Evolutionary conservation across 1,140 invertebrate species (phyloP), one percentile per base, ranked within the genome.

Genomic region (Drosophila ficusphila): DNA sequence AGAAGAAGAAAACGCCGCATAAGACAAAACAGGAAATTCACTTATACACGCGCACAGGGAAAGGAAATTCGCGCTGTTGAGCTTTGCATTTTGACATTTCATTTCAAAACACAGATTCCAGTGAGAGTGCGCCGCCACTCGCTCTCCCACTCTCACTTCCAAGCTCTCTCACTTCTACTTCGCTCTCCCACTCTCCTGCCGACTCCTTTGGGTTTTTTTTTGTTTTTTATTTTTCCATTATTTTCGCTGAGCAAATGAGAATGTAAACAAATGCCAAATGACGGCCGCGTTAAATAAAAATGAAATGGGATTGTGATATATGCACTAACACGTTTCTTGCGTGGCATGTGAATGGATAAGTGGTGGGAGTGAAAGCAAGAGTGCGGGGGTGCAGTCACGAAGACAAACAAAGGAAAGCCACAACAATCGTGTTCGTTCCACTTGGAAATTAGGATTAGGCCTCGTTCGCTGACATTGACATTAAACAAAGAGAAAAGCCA

Each of bases 101-200:
- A 74, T 86, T 86, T 86, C 82, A 86, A 86, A 86, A 86, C 82
- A 86, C 74, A 75, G 72, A 77, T 81, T 85, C 81, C 81, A 79
- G 68, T 72, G 68, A 73, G 57, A 74, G 68, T 49, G 34, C 39
- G n/a, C 18, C 39, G n/a, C 18, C 33, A 0, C 29, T 19, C 31
- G 9, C 23, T 60, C 52, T 53, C 25, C 18, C 18, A 42, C 41
- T 61, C 46, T 51, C 39, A 3, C 31, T 54, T 62, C 61, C 62
- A 68, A 52, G 61, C 46, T 31, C 57, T 41, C 29, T 47, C 38
- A 34, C 54, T 27, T 12, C 14, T n/a, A 25, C n/a, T 18, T 23
- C 25, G 18, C 62, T 72, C 29, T 61, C 25, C 14, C 68, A 47
- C 67, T 68, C 38, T 42, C 39, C 42, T 51, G 33, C 19, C 16